Percentiles rank a stretch among this genome's conserved stretches.
These are phyloP conservation scores for Rhabdornis inornatus DNA, from an alignment of 2,113 vertebrate genomes.

Conservation along the genomic window DNA sequence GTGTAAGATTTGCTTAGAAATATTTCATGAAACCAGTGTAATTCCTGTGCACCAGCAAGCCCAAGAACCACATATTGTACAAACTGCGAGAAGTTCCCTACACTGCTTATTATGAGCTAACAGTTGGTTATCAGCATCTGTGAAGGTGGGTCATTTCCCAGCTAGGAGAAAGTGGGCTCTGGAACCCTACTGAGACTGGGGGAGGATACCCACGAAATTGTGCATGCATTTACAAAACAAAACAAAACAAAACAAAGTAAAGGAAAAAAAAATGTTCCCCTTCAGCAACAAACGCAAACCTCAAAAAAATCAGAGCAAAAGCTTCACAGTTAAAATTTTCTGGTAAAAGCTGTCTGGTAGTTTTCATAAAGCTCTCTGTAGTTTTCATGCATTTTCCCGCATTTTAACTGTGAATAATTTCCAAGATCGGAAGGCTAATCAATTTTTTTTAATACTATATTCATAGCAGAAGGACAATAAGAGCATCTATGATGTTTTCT, in stretches of 20 bases:
- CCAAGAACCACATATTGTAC: background rate
- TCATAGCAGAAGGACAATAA: background rate
- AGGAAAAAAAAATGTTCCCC: rapidly evolving
- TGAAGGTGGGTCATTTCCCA: background rate
- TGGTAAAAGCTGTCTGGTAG: background rate
- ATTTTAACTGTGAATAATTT: background rate
- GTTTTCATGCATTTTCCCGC: background rate
- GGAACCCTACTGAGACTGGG: background rate
- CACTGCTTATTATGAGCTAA: background rate
- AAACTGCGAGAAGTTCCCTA: background rate
- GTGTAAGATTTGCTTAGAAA: background rate
- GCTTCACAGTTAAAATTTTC: background rate
- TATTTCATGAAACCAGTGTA: background rate
- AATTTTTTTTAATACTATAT: background rate
- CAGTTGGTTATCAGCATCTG: background rate
- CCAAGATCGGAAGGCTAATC: background rate
- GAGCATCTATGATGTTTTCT: background rate
- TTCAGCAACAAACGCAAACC: background rate
- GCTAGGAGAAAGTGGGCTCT: background rate
- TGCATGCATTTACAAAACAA: background rate
- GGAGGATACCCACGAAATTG: background rate
- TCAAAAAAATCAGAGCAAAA: background rate
- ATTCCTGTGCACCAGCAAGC: background rate
- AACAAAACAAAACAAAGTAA: background rate
- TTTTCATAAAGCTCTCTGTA: background rate